phyloP scores from a whole-genome alignment of 2,797 vertebrate species.

The Microctenopoma lineatum region DNA sequence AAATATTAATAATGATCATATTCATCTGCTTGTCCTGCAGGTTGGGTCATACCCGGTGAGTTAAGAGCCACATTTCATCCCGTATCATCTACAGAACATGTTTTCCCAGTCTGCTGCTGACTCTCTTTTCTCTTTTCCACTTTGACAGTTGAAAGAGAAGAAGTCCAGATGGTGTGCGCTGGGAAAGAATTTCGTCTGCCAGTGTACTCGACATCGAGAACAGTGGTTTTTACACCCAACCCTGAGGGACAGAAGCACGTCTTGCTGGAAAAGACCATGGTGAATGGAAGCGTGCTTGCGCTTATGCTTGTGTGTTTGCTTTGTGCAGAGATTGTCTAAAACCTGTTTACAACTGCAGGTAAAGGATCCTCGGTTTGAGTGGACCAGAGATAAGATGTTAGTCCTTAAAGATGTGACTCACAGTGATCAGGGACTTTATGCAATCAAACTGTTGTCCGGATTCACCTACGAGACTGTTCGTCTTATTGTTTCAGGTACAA shows the following conservation, averaged over 20 bases:
- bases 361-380: constrained; percentile 75
- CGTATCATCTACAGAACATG: neutral
- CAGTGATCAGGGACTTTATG: constrained; percentile 77
- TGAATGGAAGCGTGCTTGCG: constrained; percentile 34
- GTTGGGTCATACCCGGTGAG: constrained; percentile 65
- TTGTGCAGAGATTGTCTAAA: constrained; percentile 4
- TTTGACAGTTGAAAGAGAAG: constrained; percentile 69
- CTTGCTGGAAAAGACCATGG: constrained; percentile 74
- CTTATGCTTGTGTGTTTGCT: constrained; percentile 2
- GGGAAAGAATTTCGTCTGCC: constrained; percentile 78
- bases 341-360: constrained; percentile 61
- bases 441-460: constrained; percentile 71
- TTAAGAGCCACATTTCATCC: constrained; percentile 11
- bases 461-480: constrained; percentile 77
- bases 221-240: constrained; percentile 72
- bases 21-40: constrained; percentile 43
- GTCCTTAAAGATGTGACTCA: constrained; percentile 75
- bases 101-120: neutral
- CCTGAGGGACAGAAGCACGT: constrained; percentile 53
- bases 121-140: constrained; percentile 9
- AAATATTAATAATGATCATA: neutral
- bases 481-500: constrained; percentile 75
- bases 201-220: constrained; percentile 73
- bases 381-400: constrained; percentile 77
- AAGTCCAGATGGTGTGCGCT: constrained; percentile 67